phyloP scores from a whole-genome alignment of 2,888 invertebrate genomes.

The Agrotis clavis region DNA sequence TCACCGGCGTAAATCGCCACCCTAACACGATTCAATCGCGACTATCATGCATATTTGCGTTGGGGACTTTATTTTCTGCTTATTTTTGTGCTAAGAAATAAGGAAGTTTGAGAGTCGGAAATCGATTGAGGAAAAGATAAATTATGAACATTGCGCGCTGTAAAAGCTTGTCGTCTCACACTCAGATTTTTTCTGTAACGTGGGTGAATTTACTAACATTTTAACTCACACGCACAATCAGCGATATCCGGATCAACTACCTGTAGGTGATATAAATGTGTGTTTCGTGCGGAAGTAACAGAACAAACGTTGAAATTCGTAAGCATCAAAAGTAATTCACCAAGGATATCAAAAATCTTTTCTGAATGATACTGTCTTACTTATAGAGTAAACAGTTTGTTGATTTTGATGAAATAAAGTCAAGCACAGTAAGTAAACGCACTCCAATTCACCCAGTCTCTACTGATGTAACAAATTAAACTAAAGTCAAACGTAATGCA shows the following conservation, averaged over 20 bases:
- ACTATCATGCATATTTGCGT: conserved; percentile 42
- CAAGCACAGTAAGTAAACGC: not conserved
- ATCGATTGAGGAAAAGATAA: not conserved
- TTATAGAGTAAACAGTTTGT: not conserved
- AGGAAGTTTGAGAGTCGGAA: not conserved
- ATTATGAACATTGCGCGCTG: no score
- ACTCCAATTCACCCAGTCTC: not conserved
- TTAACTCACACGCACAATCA: no score
- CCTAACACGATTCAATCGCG: conserved; percentile 62
- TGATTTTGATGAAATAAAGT: not conserved
- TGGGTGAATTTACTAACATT: no score
- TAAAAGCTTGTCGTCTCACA: no score
- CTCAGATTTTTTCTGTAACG: no score
- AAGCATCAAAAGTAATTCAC: no score
- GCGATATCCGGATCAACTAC: no score
- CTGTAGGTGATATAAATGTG: no score
- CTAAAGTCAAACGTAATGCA: not conserved
- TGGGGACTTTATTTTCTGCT: conserved; percentile 12
- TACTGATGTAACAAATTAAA: not conserved
- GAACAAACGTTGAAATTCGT: no score
- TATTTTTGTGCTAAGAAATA: not conserved
- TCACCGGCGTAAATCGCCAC: conserved; percentile 62
- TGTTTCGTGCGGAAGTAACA: no score
- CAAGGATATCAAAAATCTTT: no score
- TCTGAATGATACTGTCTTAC: not conserved